Conservation (phyloP, 2,797 vertebrate genomes). For the Esox masquinongy region DNA sequence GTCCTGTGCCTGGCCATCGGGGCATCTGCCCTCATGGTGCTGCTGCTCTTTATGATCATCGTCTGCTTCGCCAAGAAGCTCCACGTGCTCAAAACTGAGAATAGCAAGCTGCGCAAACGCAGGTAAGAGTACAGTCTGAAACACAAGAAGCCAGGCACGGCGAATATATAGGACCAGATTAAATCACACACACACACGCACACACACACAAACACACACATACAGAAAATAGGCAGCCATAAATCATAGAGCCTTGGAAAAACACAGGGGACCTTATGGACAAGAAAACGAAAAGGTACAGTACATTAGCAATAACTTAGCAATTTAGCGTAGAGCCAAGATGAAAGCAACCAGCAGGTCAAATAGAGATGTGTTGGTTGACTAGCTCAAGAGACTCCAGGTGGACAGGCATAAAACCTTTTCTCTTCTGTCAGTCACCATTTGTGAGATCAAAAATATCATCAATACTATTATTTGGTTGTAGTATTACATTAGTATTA, state of each 20-base stretch:
- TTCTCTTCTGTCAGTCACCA: not conserved
- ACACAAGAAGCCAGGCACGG: not conserved
- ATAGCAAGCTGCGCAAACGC: conserved; percentile 92
- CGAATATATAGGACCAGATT: too few species aligned
- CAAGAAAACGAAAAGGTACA: not conserved
- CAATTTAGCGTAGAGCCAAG: too few species aligned
- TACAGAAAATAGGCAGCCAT: not conserved
- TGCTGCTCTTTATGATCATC: conserved; percentile 96
- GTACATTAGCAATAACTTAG: too few species aligned
- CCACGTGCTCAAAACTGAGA: conserved; percentile 94
- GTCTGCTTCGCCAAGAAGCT: conserved; percentile 98
- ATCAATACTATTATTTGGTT: too few species aligned
- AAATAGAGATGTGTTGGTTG: too few species aligned
- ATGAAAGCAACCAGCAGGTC: too few species aligned
- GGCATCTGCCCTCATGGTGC: conserved; percentile 85
- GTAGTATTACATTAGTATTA: too few species aligned
- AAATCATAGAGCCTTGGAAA: not conserved
- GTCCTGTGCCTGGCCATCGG: conserved; percentile 93
- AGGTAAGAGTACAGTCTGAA: conserved; percentile 76
- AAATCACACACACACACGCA: too few species aligned
- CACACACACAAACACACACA: too few species aligned
- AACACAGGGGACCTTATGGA: not conserved
- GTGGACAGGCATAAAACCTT: not conserved
- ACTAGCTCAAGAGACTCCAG: not conserved
- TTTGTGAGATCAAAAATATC: not conserved